These are phyloP conservation scores for Brenthis daphne DNA, from an alignment of 2,888 invertebrate species.

Conservation along the genomic window DNA sequence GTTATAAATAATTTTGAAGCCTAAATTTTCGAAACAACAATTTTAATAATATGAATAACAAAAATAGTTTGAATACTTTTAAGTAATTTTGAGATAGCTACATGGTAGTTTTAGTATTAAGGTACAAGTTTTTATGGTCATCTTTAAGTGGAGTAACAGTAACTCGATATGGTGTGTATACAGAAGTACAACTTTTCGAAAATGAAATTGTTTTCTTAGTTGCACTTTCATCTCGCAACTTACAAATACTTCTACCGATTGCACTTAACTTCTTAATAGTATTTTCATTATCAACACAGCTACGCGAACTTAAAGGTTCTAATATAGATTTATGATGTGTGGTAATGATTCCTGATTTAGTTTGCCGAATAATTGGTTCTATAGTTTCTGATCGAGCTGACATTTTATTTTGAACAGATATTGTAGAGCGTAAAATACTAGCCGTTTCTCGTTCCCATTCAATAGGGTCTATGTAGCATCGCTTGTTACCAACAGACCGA, in stretches of 20 bases:
- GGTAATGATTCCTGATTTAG: conserved; percentile 61
- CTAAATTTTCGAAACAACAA: not conserved
- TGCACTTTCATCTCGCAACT: conserved; percentile 63
- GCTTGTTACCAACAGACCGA: conserved; percentile 78
- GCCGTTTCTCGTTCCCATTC: conserved; percentile 82
- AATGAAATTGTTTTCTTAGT: conserved; percentile 58
- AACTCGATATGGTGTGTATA: conserved; percentile 69
- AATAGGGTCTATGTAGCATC: conserved; percentile 77
- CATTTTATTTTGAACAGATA: conserved; percentile 73
- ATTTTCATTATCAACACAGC: conserved; percentile 56
- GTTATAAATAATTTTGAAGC: not conserved
- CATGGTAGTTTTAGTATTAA: conserved; percentile 23
- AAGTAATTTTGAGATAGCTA: conserved; percentile 1
- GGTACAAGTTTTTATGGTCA: conserved; percentile 43
- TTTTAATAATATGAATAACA: conserved; percentile 6
- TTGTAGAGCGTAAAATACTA: conserved; percentile 76
- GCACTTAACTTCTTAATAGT: conserved; percentile 73
- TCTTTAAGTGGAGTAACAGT: conserved; percentile 65
- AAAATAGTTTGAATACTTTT: conserved; percentile 28
- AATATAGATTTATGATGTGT: conserved; percentile 52
- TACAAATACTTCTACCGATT: conserved; percentile 71
- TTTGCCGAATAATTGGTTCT: conserved; percentile 54
- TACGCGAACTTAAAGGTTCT: conserved; percentile 56
- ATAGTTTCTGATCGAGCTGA: conserved; percentile 54
- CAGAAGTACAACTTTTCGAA: conserved; percentile 70